These are phyloP conservation scores for Aricia artaxerxes DNA, from an alignment of 2,888 invertebrate genomes.

Conservation along the genomic window DNA sequence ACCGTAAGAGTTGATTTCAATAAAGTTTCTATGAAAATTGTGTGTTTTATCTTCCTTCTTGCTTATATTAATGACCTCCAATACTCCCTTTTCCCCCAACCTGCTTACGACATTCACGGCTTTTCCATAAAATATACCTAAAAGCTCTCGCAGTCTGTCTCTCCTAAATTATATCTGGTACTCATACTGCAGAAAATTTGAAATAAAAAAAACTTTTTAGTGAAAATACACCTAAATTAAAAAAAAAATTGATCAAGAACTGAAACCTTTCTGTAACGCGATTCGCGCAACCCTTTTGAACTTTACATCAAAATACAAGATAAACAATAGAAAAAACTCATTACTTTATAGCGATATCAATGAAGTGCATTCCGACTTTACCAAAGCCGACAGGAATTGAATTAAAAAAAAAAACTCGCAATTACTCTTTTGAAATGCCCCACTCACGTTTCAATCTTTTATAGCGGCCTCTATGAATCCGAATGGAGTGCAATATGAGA, in stretches of 20 bases:
- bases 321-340: slow-evolving; percentile 57
- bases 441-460: slow-evolving; percentile 79
- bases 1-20: too few relatives aligned
- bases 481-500: slow-evolving; percentile 76
- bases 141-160: neutral
- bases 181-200: neutral
- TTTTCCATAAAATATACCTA: too few relatives aligned
- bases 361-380: slow-evolving; percentile 76
- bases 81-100: too few relatives aligned
- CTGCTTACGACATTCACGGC: too few relatives aligned
- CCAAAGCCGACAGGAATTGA: slow-evolving; percentile 74
- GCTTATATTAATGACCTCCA: too few relatives aligned
- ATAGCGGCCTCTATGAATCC: slow-evolving; percentile 74
- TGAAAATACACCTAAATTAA: neutral
- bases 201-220: neutral
- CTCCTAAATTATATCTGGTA: neutral
- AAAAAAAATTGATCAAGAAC: neutral
- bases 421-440: slow-evolving; percentile 77
- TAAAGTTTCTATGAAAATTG: too few relatives aligned
- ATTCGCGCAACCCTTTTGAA: neutral
- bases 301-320: slow-evolving; percentile 35
- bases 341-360: slow-evolving; percentile 73
- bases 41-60: too few relatives aligned
- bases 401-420: slow-evolving; percentile 75
- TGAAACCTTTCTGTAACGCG: neutral